Evolutionary conservation across 64 coral and sea anemone genomes (phyloP).

Genomic region (Cladopsammia gracilis): DNA sequence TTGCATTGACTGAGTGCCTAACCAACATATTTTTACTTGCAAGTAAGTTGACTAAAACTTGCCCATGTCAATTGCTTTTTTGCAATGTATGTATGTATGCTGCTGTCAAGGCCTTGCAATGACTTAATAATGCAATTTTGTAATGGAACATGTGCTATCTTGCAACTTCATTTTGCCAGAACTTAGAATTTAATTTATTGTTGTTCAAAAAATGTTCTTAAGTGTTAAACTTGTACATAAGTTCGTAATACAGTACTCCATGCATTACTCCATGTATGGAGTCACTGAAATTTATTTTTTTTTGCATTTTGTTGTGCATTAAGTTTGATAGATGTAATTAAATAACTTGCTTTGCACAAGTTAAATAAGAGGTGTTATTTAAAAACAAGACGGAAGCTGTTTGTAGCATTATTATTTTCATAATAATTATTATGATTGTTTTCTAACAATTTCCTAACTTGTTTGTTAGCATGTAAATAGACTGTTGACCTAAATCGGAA

Average conservation of each 20-base stretch:
- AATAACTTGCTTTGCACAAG: too few species aligned
- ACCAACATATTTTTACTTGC: too few species aligned
- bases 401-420: background rate
- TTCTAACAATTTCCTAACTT: background rate
- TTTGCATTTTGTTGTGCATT: background rate
- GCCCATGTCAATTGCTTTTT: too few species aligned
- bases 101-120: too few species aligned
- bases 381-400: background rate
- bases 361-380: background rate
- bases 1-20: too few species aligned
- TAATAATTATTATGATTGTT: background rate
- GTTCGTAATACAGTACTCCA: background rate
- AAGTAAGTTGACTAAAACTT: too few species aligned
- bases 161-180: too few species aligned
- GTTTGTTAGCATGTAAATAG: slow-evolving; percentile 6
- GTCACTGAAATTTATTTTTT: background rate
- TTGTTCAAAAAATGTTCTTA: too few species aligned
- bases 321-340: background rate
- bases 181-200: too few species aligned
- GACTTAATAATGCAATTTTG: too few species aligned
- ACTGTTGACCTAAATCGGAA: background rate
- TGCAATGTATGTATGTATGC: too few species aligned
- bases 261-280: background rate
- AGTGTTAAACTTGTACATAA: slow-evolving; percentile 4
- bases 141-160: too few species aligned